A percentile compares a stretch with the other conserved stretches of the same genome.
Evolutionary conservation across 2,797 vertebrate species (phyloP).

Genomic region (Poeciliopsis presidionis): DNA sequence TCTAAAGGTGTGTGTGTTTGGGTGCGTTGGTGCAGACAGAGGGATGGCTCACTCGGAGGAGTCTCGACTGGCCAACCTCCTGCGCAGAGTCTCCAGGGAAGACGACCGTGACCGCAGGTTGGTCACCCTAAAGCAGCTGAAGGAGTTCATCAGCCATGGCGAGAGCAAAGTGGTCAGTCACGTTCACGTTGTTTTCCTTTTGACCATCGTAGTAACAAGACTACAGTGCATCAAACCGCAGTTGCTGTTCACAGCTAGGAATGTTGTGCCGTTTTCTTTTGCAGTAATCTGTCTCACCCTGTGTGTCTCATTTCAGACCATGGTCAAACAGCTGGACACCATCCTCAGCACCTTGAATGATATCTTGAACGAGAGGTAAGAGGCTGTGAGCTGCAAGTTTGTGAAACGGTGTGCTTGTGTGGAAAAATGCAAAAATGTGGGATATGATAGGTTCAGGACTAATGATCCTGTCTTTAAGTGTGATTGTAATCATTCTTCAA

Average conservation of each 20-base stretch:
- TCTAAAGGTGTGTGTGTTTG: background rate
- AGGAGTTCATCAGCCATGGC: slow-evolving; percentile 97
- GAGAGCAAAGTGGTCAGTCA: slow-evolving; percentile 96
- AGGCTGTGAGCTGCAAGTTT: background rate
- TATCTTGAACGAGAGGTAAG: slow-evolving; percentile 97
- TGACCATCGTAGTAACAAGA: background rate
- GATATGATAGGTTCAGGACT: background rate
- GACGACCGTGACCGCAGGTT: slow-evolving; percentile 98
- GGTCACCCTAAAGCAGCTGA: slow-evolving; percentile 97
- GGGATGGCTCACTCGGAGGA: slow-evolving; percentile 98
- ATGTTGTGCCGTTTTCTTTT: background rate
- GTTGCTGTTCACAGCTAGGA: background rate
- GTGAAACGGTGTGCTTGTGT: background rate
- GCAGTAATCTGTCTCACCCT: background rate
- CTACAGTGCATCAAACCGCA: too few relatives aligned
- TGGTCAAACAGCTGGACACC: slow-evolving; percentile 98
- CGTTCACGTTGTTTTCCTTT: background rate
- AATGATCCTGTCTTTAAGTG: background rate
- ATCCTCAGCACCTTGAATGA: slow-evolving; percentile 96
- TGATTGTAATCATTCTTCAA: background rate
- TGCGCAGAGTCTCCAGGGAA: slow-evolving; percentile 98
- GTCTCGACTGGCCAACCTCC: slow-evolving; percentile 99
- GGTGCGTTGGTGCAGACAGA: slow-evolving; percentile 85
- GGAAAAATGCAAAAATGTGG: background rate
- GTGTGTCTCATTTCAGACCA: slow-evolving; percentile 78